Evolutionary conservation across 2,797 vertebrate species (phyloP).

Genomic region (Coregonus suidteri): DNA sequence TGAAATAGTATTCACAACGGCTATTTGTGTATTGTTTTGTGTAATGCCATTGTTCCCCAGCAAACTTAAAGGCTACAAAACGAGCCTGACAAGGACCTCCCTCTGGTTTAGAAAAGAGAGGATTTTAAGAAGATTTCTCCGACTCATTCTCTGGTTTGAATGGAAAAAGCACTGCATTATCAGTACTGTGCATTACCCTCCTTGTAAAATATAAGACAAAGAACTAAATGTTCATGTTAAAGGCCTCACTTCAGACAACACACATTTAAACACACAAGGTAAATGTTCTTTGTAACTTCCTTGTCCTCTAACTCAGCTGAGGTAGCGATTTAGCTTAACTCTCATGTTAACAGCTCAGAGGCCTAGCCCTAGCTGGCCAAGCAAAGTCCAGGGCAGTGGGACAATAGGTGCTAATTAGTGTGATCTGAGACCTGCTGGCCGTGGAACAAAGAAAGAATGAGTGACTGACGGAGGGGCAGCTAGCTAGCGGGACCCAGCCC

Average conservation of each 20-base stretch:
- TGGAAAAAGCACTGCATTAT: not conserved
- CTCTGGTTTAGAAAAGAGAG: too few relatives aligned
- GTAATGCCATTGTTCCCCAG: not conserved
- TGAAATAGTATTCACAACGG: not conserved
- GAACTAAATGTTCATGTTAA: not conserved
- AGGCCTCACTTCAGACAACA: not conserved
- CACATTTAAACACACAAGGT: not conserved
- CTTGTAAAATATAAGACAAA: not conserved
- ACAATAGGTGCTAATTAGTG: constrained; percentile 66
- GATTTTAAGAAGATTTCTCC: too few relatives aligned
- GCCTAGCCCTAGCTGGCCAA: constrained; percentile 3
- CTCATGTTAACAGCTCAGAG: not conserved
- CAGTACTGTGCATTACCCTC: too few relatives aligned
- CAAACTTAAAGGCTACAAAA: too few relatives aligned
- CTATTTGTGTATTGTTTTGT: not conserved
- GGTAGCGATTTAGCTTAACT: not conserved
- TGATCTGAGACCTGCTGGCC: constrained; percentile 42
- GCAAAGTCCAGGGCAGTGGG: constrained; percentile 23
- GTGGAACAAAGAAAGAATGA: constrained; percentile 59
- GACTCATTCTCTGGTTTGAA: not conserved
- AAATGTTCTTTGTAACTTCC: not conserved
- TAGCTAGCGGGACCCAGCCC: not conserved
- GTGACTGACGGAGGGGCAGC: constrained; percentile 42
- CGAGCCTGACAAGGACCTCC: too few relatives aligned
- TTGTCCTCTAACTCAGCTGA: not conserved